Evolutionary conservation across 2,888 invertebrate species (phyloP).

Genomic region (Papilio gigon): DNA sequence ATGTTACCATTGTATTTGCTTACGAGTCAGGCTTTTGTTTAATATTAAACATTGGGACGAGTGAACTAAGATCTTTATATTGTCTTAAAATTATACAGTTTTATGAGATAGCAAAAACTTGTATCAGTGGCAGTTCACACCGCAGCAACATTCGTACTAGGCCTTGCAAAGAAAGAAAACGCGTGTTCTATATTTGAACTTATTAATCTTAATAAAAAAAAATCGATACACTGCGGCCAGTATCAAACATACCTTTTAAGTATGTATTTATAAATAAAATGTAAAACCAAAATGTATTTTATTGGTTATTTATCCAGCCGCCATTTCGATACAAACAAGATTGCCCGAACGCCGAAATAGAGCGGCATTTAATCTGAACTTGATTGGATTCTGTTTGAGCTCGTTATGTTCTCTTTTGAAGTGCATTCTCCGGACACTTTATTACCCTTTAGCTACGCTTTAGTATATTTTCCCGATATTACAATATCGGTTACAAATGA

Average conservation of each 20-base stretch:
- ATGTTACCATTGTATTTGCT: background rate
- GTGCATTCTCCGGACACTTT: background rate
- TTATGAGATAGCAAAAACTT: too few species aligned
- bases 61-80: background rate
- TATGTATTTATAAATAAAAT: too few species aligned
- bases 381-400: constrained; percentile 20
- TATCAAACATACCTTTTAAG: too few species aligned
- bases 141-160: too few species aligned
- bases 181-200: too few species aligned
- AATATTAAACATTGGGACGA: background rate
- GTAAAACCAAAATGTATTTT: too few species aligned
- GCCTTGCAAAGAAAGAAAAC: too few species aligned
- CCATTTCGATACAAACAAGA: background rate
- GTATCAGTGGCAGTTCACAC: too few species aligned
- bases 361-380: constrained; percentile 12
- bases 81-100: background rate
- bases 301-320: background rate
- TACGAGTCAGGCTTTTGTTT: background rate
- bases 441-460: background rate
- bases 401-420: constrained; percentile 3
- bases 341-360: constrained; percentile 6
- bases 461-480: background rate
- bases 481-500: background rate
- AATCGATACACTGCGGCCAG: too few species aligned
- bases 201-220: too few species aligned